Percentiles rank a stretch among this genome's conserved stretches.
Evolutionary conservation across 2,797 vertebrate species (phyloP).

Genomic region (Chrysocyon brachyurus): DNA sequence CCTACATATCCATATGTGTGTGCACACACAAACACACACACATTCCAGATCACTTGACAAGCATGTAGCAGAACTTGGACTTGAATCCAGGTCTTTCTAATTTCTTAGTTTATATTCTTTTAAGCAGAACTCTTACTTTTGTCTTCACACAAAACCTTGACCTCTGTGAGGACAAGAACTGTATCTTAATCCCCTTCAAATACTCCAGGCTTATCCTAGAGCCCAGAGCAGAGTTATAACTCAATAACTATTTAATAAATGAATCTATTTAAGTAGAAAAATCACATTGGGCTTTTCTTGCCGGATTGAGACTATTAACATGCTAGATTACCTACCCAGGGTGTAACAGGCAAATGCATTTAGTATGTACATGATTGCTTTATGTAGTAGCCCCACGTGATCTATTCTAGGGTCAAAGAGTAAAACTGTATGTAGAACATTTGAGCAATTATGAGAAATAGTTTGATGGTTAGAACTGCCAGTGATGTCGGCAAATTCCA

Average conservation of each 20-base stretch:
- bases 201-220: neutral
- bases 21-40: neutral
- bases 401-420: neutral
- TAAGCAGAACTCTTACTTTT: neutral
- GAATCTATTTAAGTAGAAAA: constrained; percentile 29
- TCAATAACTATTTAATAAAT: neutral
- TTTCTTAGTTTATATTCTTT: neutral
- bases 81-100: neutral
- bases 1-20: accelerated
- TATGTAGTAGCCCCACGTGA: neutral
- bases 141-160: neutral
- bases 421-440: neutral
- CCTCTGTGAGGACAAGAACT: neutral
- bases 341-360: neutral
- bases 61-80: neutral
- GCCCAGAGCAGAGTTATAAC: neutral
- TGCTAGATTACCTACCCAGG: neutral
- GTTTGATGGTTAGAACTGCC: neutral
- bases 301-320: neutral
- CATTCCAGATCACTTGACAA: neutral
- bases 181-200: neutral
- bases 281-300: neutral
- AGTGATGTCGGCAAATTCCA: neutral
- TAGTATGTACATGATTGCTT: neutral
- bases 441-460: neutral